Conservation (phyloP, 2,888 invertebrate genomes). For the Athalia cordata region DNA sequence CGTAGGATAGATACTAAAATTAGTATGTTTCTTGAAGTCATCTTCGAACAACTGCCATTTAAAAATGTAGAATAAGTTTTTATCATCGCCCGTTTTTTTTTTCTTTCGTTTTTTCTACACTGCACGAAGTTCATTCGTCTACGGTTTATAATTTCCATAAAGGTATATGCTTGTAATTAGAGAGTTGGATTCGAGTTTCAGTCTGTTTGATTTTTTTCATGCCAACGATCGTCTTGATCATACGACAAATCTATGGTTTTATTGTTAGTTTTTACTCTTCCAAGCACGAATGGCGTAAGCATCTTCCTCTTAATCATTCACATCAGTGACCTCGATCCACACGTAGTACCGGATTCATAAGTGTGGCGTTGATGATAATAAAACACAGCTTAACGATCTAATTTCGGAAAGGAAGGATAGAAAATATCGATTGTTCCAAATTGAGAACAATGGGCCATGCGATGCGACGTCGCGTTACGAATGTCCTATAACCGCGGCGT, state of each 20-base stretch:
- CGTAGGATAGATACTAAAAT: constrained; percentile 18
- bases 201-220: neutral
- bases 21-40: constrained; percentile 5
- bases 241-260: neutral
- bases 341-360: too few relatives aligned
- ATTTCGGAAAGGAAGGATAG: constrained; percentile 10
- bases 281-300: neutral
- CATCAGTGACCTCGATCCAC: constrained; percentile 10
- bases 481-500: neutral
- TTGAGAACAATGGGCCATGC: constrained; percentile 14
- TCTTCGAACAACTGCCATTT: neutral
- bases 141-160: too few relatives aligned
- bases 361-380: neutral
- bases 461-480: neutral
- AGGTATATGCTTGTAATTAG: too few relatives aligned
- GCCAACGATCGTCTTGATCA: neutral
- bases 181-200: neutral
- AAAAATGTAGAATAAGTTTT: too few relatives aligned
- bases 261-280: constrained; percentile 19
- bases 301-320: neutral
- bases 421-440: constrained; percentile 39
- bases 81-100: too few relatives aligned
- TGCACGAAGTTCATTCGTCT: too few relatives aligned
- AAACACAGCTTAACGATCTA: constrained; percentile 28
- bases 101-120: too few relatives aligned